phyloP scores from a whole-genome alignment of 2,888 invertebrate genomes.

The Tillus elongatus region DNA sequence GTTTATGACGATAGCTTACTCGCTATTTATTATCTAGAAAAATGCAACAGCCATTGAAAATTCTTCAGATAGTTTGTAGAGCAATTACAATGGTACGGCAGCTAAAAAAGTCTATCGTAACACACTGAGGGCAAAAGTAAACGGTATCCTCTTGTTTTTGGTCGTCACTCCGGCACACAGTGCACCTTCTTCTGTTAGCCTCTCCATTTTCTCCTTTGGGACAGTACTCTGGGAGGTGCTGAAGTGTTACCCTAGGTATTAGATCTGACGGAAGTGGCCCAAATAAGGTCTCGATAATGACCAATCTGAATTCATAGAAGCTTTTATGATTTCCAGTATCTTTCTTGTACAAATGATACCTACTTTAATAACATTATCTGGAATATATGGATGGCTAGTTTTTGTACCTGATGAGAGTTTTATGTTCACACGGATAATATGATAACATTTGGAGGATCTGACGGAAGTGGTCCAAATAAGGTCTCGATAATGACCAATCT shows the following conservation, averaged over 20 bases:
- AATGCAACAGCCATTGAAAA: no score
- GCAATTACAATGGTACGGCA: no score
- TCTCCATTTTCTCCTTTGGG: constrained; percentile 16
- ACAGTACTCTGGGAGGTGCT: constrained; percentile 15
- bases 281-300: constrained; percentile 17
- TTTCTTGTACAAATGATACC: constrained; percentile 17
- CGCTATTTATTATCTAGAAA: no score
- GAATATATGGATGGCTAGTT: constrained; percentile 19
- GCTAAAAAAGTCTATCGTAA: no score
- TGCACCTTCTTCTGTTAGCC: constrained; percentile 13
- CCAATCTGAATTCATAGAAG: no score
- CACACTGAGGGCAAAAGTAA: constrained; percentile 14
- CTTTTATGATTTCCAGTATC: constrained; percentile 10
- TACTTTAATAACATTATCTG: constrained; percentile 19
- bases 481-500: no score
- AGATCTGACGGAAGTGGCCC: constrained; percentile 15
- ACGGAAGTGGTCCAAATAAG: no score
- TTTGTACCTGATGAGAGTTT: constrained; percentile 20
- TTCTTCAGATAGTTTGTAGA: no score
- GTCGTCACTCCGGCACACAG: constrained; percentile 5
- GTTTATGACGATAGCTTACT: no score
- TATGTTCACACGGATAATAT: no score
- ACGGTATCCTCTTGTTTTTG: constrained; percentile 13
- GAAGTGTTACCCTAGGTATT: constrained; percentile 11
- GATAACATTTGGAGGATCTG: no score